Base-by-base conservation (phyloP, 2,113 vertebrate species). In the Pavo muticus region DNA sequence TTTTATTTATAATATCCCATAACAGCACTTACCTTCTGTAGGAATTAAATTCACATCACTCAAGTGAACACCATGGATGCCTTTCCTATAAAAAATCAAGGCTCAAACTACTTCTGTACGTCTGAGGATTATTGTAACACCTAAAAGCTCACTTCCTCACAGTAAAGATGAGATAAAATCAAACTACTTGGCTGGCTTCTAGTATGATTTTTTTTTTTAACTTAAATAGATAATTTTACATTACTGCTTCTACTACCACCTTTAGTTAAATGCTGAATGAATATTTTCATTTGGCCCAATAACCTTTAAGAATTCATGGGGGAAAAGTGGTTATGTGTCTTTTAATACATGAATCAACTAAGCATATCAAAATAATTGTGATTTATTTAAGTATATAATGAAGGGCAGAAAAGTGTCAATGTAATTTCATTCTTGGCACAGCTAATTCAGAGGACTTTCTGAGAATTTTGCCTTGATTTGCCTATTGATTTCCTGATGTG, bases 331-430 rank as follows among this genome's bases (percentile, higher is more conserved):
- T 63, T 19, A 37, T 18, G 7, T 64, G 21, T 73, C 54, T 71
- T 93, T 82, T 92, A 76, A 80, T 80, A 83, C 35, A 47, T 81
- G 71, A 81, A 57, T 90, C 60, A 65, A 64, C 10, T 60, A 57
- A 74, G 50, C 0, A 0, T 94, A 50, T 11, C 29, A 74, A 87
- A 93, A 71, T 5, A 1, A 6, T n/a, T n/a, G 17, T 71, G 9
- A 76, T 93, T 92, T 88, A 74, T 77, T 92, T 92, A 84, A 96
- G 72, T 78, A 70, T 47, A 60, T 88, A 88, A 90, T 32, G 61
- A 95, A 95, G 48, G 54, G 17, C 32, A 76, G 52, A 81, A 79
- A 86, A 82, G 23, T 19, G 39, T 18, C 64, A 56, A 1, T 60
- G 23, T 39, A 35, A 42, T 82, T 44, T 73, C 47, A 35, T 65